Base-by-base conservation (phyloP, 2,888 invertebrate genomes). In the Zaprionus lineosus region DNA sequence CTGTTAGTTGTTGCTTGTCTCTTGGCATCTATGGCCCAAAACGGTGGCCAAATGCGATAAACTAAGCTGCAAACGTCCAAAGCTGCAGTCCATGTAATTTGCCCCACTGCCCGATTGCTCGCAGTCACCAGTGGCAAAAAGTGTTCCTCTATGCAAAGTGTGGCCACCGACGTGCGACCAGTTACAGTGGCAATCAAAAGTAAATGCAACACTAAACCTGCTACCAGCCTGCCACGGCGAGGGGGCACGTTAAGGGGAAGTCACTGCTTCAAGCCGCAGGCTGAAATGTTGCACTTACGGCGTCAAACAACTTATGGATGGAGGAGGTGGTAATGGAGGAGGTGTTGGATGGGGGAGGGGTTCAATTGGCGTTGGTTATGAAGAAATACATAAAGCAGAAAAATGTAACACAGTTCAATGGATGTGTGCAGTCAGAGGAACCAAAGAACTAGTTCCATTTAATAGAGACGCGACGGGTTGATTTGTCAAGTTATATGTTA, bases 11-110 rank as follows among this genome's bases (percentile, higher is more conserved):
- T 26, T 37, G 29, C 9, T 43, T 51, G 51, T 43, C 44, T 51
- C 70, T 64, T 59, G 67, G 64, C 71, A 67, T 65, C 65, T 66
- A 50, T 40, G 47, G 59, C 60, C 60, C 34, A 43, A 75, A 70
- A 72, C 77, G 58, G 77, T 76, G 77, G 75, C 72, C 65, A 65
- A 46, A 60, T 59, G 66, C 77, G 74, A 76, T 75, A 74, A 76
- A 76, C 74, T 58, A 74, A 76, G 76, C 76, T 55, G 69, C 71
- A 62, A 70, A 52, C 50, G 53, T 47, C 48, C 50, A 55, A 52
- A 16, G 41, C 51, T 43, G 41, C 56, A 68, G 68, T 61, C 51
- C 76, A 74, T 75, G 75, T 75, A 76, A 75, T 75, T 76, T 75
- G 72, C 61, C 40, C 65, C 74, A 65, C 46, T 66, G 65, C 58